Evolutionary conservation across 2,113 vertebrate species (phyloP).

Genomic region (Hydropotes inermis): DNA sequence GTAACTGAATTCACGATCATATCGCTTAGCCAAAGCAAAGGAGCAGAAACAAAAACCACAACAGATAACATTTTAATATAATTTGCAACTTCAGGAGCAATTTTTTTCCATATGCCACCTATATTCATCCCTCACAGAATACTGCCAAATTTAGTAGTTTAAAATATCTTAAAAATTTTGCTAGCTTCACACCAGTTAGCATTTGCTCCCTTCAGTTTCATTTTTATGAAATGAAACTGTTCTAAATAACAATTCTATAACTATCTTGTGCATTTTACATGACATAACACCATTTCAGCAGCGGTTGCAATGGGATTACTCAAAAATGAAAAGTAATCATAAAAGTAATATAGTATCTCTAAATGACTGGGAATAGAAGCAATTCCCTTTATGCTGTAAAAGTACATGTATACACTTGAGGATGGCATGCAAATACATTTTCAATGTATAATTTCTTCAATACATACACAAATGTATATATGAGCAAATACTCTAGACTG

Average conservation of each 20-base stretch:
- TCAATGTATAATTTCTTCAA: background rate
- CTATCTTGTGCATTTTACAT: constrained; percentile 3
- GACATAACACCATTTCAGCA: constrained; percentile 1
- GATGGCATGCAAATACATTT: background rate
- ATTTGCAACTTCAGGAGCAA: background rate
- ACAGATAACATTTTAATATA: background rate
- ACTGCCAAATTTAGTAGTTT: background rate
- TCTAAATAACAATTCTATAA: constrained; percentile 35
- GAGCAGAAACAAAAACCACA: background rate
- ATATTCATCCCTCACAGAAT: background rate
- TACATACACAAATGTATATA: background rate
- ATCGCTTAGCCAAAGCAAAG: background rate
- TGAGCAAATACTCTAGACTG: background rate
- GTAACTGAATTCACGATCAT: background rate
- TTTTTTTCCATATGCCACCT: background rate
- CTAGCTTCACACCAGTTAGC: background rate
- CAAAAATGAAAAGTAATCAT: constrained; percentile 57
- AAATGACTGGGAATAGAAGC: background rate
- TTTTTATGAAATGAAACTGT: background rate
- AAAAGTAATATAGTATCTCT: constrained; percentile 22
- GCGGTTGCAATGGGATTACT: constrained; percentile 19
- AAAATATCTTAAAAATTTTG: background rate
- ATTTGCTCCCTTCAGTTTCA: background rate
- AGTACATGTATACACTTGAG: background rate
- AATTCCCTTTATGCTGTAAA: constrained; percentile 22